These are phyloP conservation scores for Drosophila anomelani DNA, from an alignment of 2,888 invertebrate species.

Conservation along the genomic window DNA sequence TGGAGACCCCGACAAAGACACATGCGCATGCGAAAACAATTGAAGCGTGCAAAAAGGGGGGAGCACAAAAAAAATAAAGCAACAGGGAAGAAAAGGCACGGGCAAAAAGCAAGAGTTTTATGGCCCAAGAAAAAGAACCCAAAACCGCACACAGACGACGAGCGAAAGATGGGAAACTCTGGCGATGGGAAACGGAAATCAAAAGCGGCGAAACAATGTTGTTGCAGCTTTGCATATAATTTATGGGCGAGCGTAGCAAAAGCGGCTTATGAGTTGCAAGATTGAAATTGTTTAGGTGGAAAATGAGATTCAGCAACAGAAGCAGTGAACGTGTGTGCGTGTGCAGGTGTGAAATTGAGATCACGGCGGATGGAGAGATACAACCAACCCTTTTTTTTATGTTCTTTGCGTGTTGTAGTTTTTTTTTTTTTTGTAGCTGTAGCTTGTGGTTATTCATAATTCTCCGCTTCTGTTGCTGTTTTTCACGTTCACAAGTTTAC, in stretches of 20 bases:
- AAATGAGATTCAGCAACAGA: constrained; percentile 60
- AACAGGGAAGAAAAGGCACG: constrained; percentile 22
- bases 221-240: constrained; percentile 77
- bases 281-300: constrained; percentile 72
- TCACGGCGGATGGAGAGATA: constrained; percentile 51
- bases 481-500: constrained; percentile 21
- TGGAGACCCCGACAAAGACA: constrained; percentile 56
- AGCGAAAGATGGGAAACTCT: constrained; percentile 72
- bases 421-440: constrained; percentile 21
- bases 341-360: constrained; percentile 62
- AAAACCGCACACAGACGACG: constrained; percentile 55
- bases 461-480: constrained; percentile 61
- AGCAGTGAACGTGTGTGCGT: constrained; percentile 65
- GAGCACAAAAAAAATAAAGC: constrained; percentile 8
- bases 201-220: constrained; percentile 75
- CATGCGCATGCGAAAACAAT: constrained; percentile 77
- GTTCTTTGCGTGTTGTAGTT: constrained; percentile 2
- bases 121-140: constrained; percentile 53
- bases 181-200: constrained; percentile 82
- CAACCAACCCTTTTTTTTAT: constrained; percentile 64
- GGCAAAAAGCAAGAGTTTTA: constrained; percentile 70
- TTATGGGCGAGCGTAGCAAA: constrained; percentile 70
- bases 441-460: constrained; percentile 57
- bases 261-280: constrained; percentile 67
- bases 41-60: constrained; percentile 73